Evolutionary conservation across 92 coral and sea anemone species (phyloP).

Genomic region (Phenganax subtilis): DNA sequence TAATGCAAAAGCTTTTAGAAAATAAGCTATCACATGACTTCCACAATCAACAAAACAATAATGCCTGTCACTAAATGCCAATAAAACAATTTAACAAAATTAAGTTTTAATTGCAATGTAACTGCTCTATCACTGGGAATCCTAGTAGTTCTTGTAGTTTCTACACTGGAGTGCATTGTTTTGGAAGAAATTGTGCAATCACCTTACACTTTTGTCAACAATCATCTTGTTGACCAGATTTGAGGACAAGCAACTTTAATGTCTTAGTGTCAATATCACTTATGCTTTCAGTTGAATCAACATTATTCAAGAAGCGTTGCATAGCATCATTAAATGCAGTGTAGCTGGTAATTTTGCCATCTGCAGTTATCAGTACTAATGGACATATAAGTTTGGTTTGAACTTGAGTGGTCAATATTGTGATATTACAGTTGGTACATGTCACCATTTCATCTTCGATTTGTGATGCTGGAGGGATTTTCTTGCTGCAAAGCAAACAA

Average conservation of each 20-base stretch:
- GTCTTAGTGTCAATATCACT: neutral
- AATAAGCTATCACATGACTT: too few species aligned
- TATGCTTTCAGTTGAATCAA: neutral
- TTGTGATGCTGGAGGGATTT: neutral
- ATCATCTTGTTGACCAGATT: neutral
- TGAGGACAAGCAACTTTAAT: neutral
- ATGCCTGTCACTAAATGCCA: too few species aligned
- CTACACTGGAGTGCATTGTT: too few species aligned
- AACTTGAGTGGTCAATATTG: neutral
- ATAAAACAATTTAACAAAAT: too few species aligned
- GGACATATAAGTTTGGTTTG: too few species aligned
- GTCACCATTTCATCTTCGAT: neutral
- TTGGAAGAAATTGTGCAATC: neutral
- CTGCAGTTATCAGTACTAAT: too few species aligned
- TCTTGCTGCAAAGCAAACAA: constrained; percentile 38
- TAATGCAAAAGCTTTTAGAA: too few species aligned
- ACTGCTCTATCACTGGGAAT: too few species aligned
- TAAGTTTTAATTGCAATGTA: too few species aligned
- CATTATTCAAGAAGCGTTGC: constrained; percentile 31
- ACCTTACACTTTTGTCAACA: neutral
- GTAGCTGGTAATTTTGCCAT: too few species aligned
- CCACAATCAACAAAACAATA: too few species aligned
- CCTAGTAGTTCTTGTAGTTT: too few species aligned
- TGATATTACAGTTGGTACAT: neutral
- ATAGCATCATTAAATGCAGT: constrained; percentile 40